Percentiles rank a stretch among this genome's conserved stretches.
Evolutionary conservation across 2,113 vertebrate genomes (phyloP).

Genomic region (Solea solea): DNA sequence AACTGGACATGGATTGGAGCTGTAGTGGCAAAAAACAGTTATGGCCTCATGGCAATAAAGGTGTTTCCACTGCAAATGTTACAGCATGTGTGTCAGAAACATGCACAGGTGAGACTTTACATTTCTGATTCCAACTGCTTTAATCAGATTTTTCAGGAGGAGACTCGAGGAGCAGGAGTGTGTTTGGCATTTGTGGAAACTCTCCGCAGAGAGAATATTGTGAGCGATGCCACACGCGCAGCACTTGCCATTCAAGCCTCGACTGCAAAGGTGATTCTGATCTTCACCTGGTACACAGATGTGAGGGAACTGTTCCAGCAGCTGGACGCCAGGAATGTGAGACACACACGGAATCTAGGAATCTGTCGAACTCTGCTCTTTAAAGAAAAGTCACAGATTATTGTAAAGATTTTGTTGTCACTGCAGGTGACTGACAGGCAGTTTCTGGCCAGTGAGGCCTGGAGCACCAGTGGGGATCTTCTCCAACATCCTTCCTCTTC

Average conservation of each 20-base stretch:
- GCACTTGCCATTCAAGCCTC: constrained; percentile 73
- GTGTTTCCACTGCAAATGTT: constrained; percentile 26
- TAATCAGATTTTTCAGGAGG: constrained; percentile 73
- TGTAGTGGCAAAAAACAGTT: constrained; percentile 76
- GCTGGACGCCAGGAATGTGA: constrained; percentile 73
- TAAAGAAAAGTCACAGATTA: background rate
- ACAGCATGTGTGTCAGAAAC: background rate
- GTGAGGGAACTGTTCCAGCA: constrained; percentile 74
- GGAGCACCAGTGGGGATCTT: constrained; percentile 76
- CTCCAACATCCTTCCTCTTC: constrained; percentile 53
- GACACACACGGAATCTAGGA: background rate
- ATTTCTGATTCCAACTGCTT: background rate
- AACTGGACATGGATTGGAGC: constrained; percentile 85
- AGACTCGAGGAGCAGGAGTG: constrained; percentile 57
- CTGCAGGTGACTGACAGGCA: constrained; percentile 74
- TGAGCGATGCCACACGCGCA: constrained; percentile 62
- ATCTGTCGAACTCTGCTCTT: background rate
- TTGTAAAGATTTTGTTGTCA: background rate
- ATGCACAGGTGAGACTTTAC: background rate
- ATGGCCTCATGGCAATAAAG: constrained; percentile 74
- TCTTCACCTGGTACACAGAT: constrained; percentile 78
- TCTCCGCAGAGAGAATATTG: constrained; percentile 66
- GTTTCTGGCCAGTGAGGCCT: constrained; percentile 81
- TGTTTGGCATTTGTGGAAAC: constrained; percentile 80
- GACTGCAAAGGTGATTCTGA: constrained; percentile 74